Evolutionary conservation across 2,113 vertebrate species (phyloP).

Genomic region (Pteronura brasiliensis): DNA sequence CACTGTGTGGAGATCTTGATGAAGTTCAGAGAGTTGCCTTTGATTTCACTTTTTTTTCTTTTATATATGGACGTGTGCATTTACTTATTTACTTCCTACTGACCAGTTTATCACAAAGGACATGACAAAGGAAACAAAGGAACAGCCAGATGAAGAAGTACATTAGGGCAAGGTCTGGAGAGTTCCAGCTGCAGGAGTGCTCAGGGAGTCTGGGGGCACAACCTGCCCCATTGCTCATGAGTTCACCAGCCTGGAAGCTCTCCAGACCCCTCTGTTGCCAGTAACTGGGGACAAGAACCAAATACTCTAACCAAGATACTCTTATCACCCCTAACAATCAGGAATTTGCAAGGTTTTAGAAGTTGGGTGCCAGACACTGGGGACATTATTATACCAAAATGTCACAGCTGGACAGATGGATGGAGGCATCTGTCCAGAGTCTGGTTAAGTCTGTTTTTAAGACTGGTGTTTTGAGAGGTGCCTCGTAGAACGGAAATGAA

Average conservation of each 20-base stretch:
- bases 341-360: not conserved
- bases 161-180: not conserved
- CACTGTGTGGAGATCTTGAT: not conserved
- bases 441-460: not conserved
- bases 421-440: not conserved
- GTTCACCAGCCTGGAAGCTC: not conserved
- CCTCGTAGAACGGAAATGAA: not conserved
- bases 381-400: not conserved
- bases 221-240: not conserved
- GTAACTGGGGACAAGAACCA: not conserved
- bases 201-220: not conserved
- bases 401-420: not conserved
- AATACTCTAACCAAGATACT: not conserved
- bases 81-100: not conserved
- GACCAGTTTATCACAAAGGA: not conserved
- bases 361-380: not conserved
- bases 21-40: not conserved
- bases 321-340: not conserved
- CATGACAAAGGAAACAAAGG: not conserved
- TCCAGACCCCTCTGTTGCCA: not conserved
- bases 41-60: not conserved
- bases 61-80: not conserved
- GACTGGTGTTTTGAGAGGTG: not conserved
- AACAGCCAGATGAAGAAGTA: not conserved
- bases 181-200: not conserved